Conservation (phyloP, 2,888 invertebrate genomes). For the Oscheius sp. region DNA sequence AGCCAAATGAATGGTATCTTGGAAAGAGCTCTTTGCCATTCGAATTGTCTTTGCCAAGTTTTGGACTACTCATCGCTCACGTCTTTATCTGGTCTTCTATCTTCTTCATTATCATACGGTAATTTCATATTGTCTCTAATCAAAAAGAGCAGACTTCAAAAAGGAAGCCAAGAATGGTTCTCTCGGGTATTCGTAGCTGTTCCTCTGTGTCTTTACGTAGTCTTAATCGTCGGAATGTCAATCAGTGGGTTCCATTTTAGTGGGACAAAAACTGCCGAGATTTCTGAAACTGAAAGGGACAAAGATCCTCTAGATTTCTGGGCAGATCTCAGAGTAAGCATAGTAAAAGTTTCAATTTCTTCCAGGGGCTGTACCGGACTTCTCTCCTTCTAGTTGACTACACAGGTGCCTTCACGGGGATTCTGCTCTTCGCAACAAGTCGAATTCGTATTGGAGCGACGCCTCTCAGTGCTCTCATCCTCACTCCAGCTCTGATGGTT, state of each 20-base stretch:
- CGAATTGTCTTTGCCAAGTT: constrained; percentile 38
- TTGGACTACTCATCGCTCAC: constrained; percentile 37
- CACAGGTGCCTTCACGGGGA: constrained; percentile 52
- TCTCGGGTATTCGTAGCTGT: constrained; percentile 35
- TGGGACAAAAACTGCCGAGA: constrained; percentile 7
- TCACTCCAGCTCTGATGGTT: constrained; percentile 46
- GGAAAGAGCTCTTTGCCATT: constrained; percentile 37
- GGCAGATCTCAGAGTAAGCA: constrained; percentile 46
- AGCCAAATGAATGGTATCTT: constrained; percentile 54
- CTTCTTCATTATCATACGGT: constrained; percentile 33
- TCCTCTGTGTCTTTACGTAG: constrained; percentile 39
- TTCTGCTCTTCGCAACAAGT: constrained; percentile 48
- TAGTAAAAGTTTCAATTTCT: neutral
- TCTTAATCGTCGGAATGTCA: constrained; percentile 41
- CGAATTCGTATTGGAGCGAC: constrained; percentile 42
- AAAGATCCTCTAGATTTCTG: constrained; percentile 50
- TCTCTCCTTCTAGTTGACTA: constrained; percentile 52
- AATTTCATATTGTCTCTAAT: neutral
- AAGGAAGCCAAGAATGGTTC: constrained; percentile 21
- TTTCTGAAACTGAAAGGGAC: constrained; percentile 36
- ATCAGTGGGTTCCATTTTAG: constrained; percentile 40
- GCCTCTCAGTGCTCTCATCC: constrained; percentile 39
- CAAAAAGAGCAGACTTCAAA: neutral
- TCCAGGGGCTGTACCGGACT: constrained; percentile 50
- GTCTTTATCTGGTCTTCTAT: constrained; percentile 43